Base-by-base conservation (phyloP, 1,140 invertebrate genomes). In the Orius insidiosus region DNA sequence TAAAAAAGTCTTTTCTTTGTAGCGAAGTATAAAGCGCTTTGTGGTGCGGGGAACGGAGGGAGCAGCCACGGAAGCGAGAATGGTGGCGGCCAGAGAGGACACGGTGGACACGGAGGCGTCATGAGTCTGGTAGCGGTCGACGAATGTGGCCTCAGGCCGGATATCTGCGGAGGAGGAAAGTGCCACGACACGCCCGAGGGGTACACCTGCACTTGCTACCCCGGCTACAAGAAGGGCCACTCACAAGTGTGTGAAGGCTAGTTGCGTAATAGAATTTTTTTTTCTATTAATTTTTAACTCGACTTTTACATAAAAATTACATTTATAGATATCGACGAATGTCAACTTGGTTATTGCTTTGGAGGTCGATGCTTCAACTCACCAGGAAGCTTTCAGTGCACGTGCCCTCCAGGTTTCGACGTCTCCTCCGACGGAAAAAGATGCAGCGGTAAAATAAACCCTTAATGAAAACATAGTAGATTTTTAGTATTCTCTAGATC, bases 351-450 rank as follows among this genome's bases (percentile, higher is more conserved):
- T 1, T 71, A 70, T 46, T 80, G 82, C 58, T 66, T 69, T 35
- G 80, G 80, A 49, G 82, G 85, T 4, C 72, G 73, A 45, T 93
- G 89, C 60, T 74, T 75, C 45, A 93, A 95, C 59, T 74, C 76
- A 1, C 68, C 69, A n/a, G 85, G 85, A 16, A 76, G 78, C 59
- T 88, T 80, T 60, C 71, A 67, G 39, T 88, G 84, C 60, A 63
- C 74, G n/a, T 88, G 84, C 59, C 79, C 79, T 8, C 61, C 69
- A 7, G 85, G 81, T 1, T 89, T 85, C 58, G 76, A 82, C 48
- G 71, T 86, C 1, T 80, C 81, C 0, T 74, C 77, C 3, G 81
- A 85, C 57, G 80, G 81, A 1, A 72, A 72, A 57, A 69, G 72
- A 34, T 92, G 85, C 62, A 78, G 81, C 48, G 75, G 74, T 75